Base-by-base conservation (phyloP, 2,113 vertebrate species). In the Cyanoliseus patagonus region DNA sequence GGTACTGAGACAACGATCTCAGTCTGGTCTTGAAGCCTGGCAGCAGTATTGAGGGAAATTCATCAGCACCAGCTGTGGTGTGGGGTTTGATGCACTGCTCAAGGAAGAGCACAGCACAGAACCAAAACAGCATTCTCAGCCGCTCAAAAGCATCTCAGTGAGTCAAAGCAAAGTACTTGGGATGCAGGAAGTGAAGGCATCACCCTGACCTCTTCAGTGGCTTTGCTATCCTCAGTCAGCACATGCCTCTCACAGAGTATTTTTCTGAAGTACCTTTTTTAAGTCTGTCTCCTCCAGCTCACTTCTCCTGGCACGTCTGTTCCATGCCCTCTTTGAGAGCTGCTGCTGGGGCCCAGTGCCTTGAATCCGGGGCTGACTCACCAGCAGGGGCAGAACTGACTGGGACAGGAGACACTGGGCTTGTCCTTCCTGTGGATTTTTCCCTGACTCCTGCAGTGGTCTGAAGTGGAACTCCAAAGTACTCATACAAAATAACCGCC, bases 301-400 rank as follows among this genome's bases (percentile, higher is more conserved):
- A 63, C 41, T 14, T 57, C 47, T 81, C 62, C 52, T 30, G 77
- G 18, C 1, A 0, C 9, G 8, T 31, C 52, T 37, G 30, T 49
- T 31, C 59, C 10, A 0, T 74, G 23, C 11, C 47, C 39, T 78
- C 31, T 78, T 22, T 19, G 47, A 39, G 47, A 75, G 53, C 52
- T 3, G 2, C 46, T 17, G 7, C 12, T 20, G 39, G 44, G 25
- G 12, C 44, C 11, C 70, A 7, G 55, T 18, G 66, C 47, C 61
- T 62, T 16, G 22, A 7, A 13, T 35, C 37, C 1, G 0, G 24
- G 37, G n/a, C 69, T 66, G 37, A 41, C 57, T 59, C 31, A 16
- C 17, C 24, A 24, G 12, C 1, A 1, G 31, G 1, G 1, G 41
- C 55, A 17, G 44, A 25, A 42, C 0, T 0, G 13, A 37, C 61